A percentile compares a stretch with the other conserved stretches of the same genome.
These are phyloP conservation scores for Neuroterus valhalla DNA, from an alignment of 1,140 invertebrate genomes.

Conservation along the genomic window DNA sequence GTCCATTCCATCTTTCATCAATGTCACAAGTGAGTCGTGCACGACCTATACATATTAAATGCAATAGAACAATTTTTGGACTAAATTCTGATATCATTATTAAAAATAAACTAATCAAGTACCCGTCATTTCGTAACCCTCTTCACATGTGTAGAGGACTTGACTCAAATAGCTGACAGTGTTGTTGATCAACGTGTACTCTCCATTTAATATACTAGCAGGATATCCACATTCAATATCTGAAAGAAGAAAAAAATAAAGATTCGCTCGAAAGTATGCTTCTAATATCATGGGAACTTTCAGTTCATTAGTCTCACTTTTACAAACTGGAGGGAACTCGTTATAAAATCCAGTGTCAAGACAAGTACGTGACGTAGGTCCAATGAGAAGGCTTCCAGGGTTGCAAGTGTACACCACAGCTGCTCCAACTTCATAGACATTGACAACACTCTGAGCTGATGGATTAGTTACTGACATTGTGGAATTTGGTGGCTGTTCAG, in stretches of 20 bases:
- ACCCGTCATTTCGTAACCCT: constrained; percentile 89
- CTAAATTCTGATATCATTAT: constrained; percentile 1
- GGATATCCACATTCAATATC: constrained; percentile 93
- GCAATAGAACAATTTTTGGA: not conserved
- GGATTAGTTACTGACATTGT: constrained; percentile 81
- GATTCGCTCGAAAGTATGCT: not conserved
- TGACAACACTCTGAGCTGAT: constrained; percentile 65
- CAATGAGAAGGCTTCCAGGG: constrained; percentile 89
- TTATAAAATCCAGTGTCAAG: constrained; percentile 95
- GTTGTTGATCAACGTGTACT: constrained; percentile 87
- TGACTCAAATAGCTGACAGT: constrained; percentile 89
- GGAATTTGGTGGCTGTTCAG: constrained; percentile 94
- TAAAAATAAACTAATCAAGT: constrained; percentile 34
- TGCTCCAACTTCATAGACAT: constrained; percentile 87
- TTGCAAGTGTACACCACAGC: constrained; percentile 92
- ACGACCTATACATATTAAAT: constrained; percentile 73
- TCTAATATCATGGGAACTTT: too few relatives aligned
- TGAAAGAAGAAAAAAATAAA: constrained; percentile 66
- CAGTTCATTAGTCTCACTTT: constrained; percentile 80
- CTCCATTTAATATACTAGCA: constrained; percentile 88
- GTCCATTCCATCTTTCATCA: constrained; percentile 95
- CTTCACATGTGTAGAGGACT: constrained; percentile 88
- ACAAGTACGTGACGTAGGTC: constrained; percentile 88
- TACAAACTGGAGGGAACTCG: constrained; percentile 94
- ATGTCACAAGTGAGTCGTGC: constrained; percentile 91